A percentile compares a stretch with the other conserved stretches of the same genome.
phyloP scores from a whole-genome alignment of 2,113 vertebrate genomes.

The Chiloscyllium plagiosum region DNA sequence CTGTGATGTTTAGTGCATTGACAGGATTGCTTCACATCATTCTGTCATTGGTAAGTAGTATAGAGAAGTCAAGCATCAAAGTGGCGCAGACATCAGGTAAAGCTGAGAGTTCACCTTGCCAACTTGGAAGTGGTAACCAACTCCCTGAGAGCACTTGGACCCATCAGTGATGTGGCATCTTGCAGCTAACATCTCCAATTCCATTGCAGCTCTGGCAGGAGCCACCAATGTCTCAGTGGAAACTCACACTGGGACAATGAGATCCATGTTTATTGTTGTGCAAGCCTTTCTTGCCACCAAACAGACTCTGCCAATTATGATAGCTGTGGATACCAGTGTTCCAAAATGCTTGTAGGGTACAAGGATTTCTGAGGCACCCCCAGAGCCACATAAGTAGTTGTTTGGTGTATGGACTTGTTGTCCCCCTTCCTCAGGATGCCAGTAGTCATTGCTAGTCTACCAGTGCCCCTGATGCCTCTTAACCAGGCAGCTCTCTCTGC shows the following conservation, averaged over 20 bases:
- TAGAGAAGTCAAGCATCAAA: too few relatives aligned
- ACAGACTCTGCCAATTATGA: too few relatives aligned
- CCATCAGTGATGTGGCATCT: not conserved
- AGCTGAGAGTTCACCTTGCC: not conserved
- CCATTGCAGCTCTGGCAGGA: not conserved
- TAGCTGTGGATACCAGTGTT: too few relatives aligned
- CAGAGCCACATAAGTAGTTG: not conserved
- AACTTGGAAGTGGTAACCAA: not conserved
- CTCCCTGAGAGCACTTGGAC: not conserved
- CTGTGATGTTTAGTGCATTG: not conserved
- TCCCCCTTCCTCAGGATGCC: too few relatives aligned
- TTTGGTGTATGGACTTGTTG: not conserved
- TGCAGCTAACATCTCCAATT: not conserved
- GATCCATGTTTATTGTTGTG: too few relatives aligned
- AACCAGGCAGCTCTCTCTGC: not conserved
- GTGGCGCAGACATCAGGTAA: not conserved
- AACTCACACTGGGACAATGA: too few relatives aligned
- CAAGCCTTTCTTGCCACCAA: too few relatives aligned
- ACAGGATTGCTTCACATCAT: not conserved
- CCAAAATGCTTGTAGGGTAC: not conserved
- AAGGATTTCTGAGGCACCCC: not conserved
- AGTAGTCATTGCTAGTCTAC: too few relatives aligned
- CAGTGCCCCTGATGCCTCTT: not conserved
- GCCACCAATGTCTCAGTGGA: not conserved
- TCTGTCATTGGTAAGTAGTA: too few relatives aligned